These are phyloP conservation scores for Scytalopus superciliaris DNA, from an alignment of 2,113 vertebrate species.

Conservation along the genomic window DNA sequence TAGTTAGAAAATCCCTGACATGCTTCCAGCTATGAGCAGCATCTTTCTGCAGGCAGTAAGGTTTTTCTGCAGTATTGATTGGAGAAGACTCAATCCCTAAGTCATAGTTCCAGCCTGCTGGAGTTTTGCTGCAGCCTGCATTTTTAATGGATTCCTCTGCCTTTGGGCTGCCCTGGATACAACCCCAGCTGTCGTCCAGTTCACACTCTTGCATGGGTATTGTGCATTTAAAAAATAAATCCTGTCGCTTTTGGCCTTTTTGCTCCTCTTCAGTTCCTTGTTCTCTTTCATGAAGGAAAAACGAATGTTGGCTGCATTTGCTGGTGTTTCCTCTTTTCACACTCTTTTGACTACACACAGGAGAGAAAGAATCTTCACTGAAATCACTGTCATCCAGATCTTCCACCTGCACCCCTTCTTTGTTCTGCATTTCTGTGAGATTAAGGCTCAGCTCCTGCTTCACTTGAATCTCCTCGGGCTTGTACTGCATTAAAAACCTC, in stretches of 20 bases:
- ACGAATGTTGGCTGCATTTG: constrained; percentile 55
- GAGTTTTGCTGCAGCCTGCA: not conserved
- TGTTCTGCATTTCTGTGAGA: not conserved
- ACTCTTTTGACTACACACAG: constrained; percentile 35
- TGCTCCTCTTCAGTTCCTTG: constrained; percentile 3
- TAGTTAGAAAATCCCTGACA: not conserved
- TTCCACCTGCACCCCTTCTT: constrained; percentile 63
- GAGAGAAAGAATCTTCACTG: constrained; percentile 81
- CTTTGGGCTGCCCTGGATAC: not conserved
- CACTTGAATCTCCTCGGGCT: constrained; percentile 35
- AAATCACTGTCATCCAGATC: constrained; percentile 81
- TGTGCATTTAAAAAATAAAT: constrained; percentile 45
- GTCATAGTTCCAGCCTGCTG: constrained; percentile 44
- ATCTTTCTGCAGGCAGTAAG: constrained; percentile 70
- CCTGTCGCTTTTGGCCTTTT: not conserved
- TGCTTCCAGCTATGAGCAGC: not conserved
- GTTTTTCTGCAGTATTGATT: constrained; percentile 69
- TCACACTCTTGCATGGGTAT: not conserved
- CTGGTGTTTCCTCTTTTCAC: not conserved
- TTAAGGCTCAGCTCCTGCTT: not conserved
- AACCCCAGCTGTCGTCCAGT: constrained; percentile 30
- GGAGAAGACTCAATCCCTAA: not conserved
- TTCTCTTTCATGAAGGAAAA: constrained; percentile 75
- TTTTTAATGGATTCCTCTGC: not conserved
- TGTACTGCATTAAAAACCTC: constrained; percentile 64